Percentiles rank a stretch among this genome's conserved stretches.
phyloP scores from a whole-genome alignment of 2,888 invertebrate species.

The Tenthredo livida region DNA sequence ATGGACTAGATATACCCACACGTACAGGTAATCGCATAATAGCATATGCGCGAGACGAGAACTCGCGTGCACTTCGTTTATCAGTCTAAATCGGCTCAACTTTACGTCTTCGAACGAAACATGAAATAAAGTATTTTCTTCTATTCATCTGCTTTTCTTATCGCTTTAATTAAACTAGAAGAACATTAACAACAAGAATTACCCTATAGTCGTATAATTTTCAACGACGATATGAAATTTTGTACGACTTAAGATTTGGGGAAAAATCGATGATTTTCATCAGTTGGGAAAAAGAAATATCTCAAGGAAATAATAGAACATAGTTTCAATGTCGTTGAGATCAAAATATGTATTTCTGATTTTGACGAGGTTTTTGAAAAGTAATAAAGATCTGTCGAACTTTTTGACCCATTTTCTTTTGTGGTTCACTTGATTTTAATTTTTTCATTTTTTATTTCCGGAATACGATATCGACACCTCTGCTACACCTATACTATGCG shows the following conservation, averaged over 20 bases:
- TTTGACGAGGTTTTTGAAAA: background rate
- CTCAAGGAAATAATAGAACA: too few relatives aligned
- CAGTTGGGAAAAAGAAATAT: background rate
- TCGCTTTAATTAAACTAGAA: background rate
- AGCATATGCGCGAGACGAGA: background rate
- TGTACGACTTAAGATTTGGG: too few relatives aligned
- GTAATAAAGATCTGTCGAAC: background rate
- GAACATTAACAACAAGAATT: too few relatives aligned
- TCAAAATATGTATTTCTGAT: background rate
- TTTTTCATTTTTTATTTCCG: background rate
- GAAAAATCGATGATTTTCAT: background rate
- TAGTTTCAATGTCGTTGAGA: too few relatives aligned
- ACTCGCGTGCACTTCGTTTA: background rate
- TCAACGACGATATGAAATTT: too few relatives aligned
- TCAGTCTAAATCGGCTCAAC: background rate
- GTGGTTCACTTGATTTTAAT: background rate
- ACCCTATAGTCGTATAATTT: too few relatives aligned
- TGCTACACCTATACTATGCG: background rate
- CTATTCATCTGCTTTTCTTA: background rate
- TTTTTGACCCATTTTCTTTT: background rate
- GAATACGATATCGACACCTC: constrained; percentile 27
- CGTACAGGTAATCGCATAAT: background rate
- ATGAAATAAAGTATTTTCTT: background rate
- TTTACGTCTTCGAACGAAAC: background rate
- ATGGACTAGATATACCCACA: background rate